A percentile compares a stretch with the other conserved stretches of the same genome.
These are phyloP conservation scores for Trachelus stipa DNA, from an alignment of 2,888 invertebrate genomes.

Conservation along the genomic window DNA sequence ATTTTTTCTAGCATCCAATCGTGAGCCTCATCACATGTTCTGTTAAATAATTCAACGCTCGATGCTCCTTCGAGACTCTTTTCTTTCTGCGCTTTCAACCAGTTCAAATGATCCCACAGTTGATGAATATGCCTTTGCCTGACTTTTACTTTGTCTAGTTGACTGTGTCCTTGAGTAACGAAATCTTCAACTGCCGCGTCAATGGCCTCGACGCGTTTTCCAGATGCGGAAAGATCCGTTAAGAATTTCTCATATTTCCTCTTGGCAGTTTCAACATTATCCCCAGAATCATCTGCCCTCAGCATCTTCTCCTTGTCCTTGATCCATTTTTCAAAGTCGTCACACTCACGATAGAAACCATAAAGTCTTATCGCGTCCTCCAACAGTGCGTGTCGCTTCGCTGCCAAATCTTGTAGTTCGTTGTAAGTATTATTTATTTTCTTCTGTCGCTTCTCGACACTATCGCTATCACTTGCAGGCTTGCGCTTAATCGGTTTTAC, in stretches of 20 bases:
- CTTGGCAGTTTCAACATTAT: slow-evolving; percentile 92
- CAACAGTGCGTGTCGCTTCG: slow-evolving; percentile 83
- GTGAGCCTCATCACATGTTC: slow-evolving; percentile 95
- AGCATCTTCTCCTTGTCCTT: slow-evolving; percentile 93
- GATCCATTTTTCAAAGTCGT: slow-evolving; percentile 98
- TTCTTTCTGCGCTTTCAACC: slow-evolving; percentile 89
- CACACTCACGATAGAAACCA: slow-evolving; percentile 95
- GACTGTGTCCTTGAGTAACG: slow-evolving; percentile 86
- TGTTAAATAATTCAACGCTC: slow-evolving; percentile 93
- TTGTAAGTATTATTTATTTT: slow-evolving; percentile 85
- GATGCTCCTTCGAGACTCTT: slow-evolving; percentile 92
- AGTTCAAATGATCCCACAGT: slow-evolving; percentile 88
- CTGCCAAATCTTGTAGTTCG: slow-evolving; percentile 83
- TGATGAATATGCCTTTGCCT: slow-evolving; percentile 87
- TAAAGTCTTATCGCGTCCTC: slow-evolving; percentile 94
- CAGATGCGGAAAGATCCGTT: slow-evolving; percentile 94
- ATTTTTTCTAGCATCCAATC: slow-evolving; percentile 99
- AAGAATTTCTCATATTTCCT: slow-evolving; percentile 97
- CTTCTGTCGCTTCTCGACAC: slow-evolving; percentile 83
- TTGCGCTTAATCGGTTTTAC: slow-evolving; percentile 61
- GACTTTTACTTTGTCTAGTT: slow-evolving; percentile 81
- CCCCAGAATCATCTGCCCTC: slow-evolving; percentile 83
- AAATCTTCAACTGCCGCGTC: slow-evolving; percentile 89
- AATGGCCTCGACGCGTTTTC: slow-evolving; percentile 89
- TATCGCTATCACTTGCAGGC: slow-evolving; percentile 74